A percentile compares a stretch with the other conserved stretches of the same genome.
Conservation (phyloP, 2,797 vertebrate genomes). For the Peromyscus nudipes region DNA sequence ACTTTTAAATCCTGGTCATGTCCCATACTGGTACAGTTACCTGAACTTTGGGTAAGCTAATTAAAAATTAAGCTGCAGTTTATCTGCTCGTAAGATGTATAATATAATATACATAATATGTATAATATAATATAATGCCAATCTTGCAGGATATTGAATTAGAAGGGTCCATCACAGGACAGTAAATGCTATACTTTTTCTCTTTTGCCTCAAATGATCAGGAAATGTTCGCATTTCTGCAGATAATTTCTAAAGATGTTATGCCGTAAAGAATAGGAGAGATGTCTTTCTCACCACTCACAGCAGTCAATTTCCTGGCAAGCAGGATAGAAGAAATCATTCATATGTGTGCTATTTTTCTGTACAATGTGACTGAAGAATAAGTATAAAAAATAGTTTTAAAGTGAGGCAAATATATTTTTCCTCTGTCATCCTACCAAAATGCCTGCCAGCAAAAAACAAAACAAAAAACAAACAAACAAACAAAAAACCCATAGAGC, state of each 20-base stretch:
- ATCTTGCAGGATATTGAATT: conserved; percentile 50
- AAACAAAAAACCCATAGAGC: not conserved
- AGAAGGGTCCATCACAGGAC: conserved; percentile 47
- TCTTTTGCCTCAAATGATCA: conserved; percentile 43
- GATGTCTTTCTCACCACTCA: conserved; percentile 60
- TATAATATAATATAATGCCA: not conserved
- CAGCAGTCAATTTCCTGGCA: conserved; percentile 62
- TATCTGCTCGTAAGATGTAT: conserved; percentile 51
- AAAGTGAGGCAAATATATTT: conserved; percentile 81
- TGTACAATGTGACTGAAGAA: conserved; percentile 72
- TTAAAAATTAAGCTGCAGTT: conserved; percentile 55
- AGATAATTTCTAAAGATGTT: conserved; percentile 63
- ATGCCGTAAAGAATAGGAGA: conserved; percentile 54
- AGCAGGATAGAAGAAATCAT: conserved; percentile 66
- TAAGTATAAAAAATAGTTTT: conserved; percentile 73
- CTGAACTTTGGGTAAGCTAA: conserved; percentile 30
- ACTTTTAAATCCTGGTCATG: conserved; percentile 34
- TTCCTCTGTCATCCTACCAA: conserved; percentile 81
- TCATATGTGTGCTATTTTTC: conserved; percentile 65
- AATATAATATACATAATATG: not conserved
- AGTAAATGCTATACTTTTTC: conserved; percentile 59
- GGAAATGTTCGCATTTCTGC: conserved; percentile 62
- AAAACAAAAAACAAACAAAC: too few species aligned
- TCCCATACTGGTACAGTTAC: conserved; percentile 53
- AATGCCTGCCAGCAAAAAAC: conserved; percentile 72